Evolutionary conservation across 2,797 vertebrate species (phyloP), one percentile per base, ranked within the genome.

Genomic region (Corythornis leucogaster): DNA sequence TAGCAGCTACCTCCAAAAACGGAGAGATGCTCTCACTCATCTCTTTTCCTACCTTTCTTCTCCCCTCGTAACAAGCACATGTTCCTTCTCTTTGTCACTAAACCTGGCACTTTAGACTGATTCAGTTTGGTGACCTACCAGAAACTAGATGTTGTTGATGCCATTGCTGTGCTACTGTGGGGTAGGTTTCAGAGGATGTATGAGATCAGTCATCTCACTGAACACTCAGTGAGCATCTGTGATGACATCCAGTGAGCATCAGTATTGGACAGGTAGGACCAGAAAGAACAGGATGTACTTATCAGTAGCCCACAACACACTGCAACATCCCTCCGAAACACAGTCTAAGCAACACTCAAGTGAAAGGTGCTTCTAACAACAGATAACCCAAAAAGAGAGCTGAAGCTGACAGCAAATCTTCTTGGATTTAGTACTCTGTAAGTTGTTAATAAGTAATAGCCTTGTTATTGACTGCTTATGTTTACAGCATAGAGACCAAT

Each of bases 391-490:
- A 84, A 87, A 71, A 31, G 6, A 71, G 11, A 90, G 10, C 11
- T 87, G 67, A 86, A 71, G 12, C 15, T 78, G 62, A 51, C 33
- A 83, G 30, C 17, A 85, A 80, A 69, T 64, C 25, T 86, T 33
- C 63, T 87, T 89, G 68, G 33, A 87, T 82, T 85, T 89, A 59
- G 6, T 67, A 42, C 11, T 90, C 57, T 80, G 20, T 45, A 74
- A 20, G 48, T 74, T 26, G 28, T 92, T 83, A 92, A 70, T 89
- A 94, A 95, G 68, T 77, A 83, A 83, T 70, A 92, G 11, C 38
- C 40, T 78, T 33, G 61, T 77, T 92, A 89, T 75, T 85, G 93
- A 80, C 76, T 87, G 38, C 51, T 91, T 85, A 57, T 75, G n/a
- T 91, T 86, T 87, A 64, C 58, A 51, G 30, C 50, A 58, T 71